Conservation (phyloP, 2,113 vertebrate genomes). For the Psilopsiagon aymara region DNA sequence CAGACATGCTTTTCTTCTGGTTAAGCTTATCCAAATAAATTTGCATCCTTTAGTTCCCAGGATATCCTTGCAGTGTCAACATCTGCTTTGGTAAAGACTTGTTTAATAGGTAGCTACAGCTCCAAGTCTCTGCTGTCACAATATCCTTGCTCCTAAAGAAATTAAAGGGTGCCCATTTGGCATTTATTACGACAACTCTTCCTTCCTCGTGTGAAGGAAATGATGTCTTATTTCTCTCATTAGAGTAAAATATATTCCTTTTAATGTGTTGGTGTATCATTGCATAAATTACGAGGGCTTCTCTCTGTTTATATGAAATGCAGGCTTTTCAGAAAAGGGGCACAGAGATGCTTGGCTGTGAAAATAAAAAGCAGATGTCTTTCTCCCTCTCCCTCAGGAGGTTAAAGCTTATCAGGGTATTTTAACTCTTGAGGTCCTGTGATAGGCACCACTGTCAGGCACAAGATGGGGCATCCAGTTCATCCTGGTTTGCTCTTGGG, state of each 20-base stretch:
- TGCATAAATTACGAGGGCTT: slow-evolving; percentile 77
- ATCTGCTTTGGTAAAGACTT: slow-evolving; percentile 4
- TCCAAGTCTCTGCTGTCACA: slow-evolving; percentile 11
- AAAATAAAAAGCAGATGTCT: slow-evolving; percentile 85
- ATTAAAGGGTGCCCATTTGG: slow-evolving; percentile 67
- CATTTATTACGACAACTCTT: slow-evolving; percentile 70
- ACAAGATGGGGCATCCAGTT: not conserved
- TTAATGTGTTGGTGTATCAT: slow-evolving; percentile 69
- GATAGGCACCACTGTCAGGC: not conserved
- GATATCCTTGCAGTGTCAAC: not conserved
- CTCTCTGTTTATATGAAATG: slow-evolving; percentile 74
- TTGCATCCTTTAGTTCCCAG: not conserved
- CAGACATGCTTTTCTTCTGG: not conserved
- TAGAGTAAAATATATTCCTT: slow-evolving; percentile 78
- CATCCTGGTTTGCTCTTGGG: not conserved
- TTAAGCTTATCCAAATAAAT: not conserved
- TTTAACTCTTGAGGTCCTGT: slow-evolving; percentile 62
- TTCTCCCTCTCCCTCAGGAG: slow-evolving; percentile 15
- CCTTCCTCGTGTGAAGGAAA: slow-evolving; percentile 69
- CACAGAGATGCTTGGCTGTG: slow-evolving; percentile 38
- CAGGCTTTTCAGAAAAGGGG: slow-evolving; percentile 72
- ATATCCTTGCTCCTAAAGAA: slow-evolving; percentile 47
- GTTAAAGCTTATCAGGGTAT: slow-evolving; percentile 38
- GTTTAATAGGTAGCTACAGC: slow-evolving; percentile 16
- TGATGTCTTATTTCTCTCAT: slow-evolving; percentile 74